Evolutionary conservation across 2,888 invertebrate species (phyloP).

Genomic region (Cryptocephalus primarius): DNA sequence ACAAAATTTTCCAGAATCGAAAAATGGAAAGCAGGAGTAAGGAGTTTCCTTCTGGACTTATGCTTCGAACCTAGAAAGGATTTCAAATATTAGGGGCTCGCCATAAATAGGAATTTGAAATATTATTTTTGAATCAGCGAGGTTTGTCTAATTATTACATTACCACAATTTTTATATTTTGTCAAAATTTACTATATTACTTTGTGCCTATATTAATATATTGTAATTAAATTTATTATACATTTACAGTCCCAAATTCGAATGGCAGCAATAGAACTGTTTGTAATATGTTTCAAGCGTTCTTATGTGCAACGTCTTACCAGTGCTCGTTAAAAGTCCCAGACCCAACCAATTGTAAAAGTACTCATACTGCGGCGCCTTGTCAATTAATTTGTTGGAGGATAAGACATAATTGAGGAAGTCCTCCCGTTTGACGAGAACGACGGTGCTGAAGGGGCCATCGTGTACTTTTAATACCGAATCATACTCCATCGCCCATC

Average conservation of each 20-base stretch:
- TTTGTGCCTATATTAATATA: too few species aligned
- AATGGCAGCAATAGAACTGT: too few species aligned
- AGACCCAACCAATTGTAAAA: conserved; percentile 6
- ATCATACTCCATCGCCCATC: background rate
- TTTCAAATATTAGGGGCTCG: too few species aligned
- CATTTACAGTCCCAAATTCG: too few species aligned
- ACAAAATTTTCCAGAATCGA: conserved; percentile 63
- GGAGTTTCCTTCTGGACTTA: conserved; percentile 55
- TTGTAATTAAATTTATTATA: too few species aligned
- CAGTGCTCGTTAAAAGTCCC: conserved; percentile 7
- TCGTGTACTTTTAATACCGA: background rate
- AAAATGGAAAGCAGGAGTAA: conserved; percentile 72
- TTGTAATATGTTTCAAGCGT: too few species aligned
- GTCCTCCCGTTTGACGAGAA: conserved; percentile 3
- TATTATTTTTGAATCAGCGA: too few species aligned
- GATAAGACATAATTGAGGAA: conserved; percentile 5
- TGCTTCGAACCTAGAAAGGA: conserved; percentile 41
- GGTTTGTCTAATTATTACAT: too few species aligned
- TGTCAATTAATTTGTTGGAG: conserved; percentile 5
- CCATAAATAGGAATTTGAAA: too few species aligned
- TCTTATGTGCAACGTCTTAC: background rate
- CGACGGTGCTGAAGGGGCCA: conserved; percentile 1
- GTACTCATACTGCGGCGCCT: conserved; percentile 5
- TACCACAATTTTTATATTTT: too few species aligned
- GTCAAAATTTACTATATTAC: too few species aligned